Evolutionary conservation across 2,888 invertebrate species (phyloP), one percentile per base, ranked within the genome.

Genomic region (Drosophila yooni): DNA sequence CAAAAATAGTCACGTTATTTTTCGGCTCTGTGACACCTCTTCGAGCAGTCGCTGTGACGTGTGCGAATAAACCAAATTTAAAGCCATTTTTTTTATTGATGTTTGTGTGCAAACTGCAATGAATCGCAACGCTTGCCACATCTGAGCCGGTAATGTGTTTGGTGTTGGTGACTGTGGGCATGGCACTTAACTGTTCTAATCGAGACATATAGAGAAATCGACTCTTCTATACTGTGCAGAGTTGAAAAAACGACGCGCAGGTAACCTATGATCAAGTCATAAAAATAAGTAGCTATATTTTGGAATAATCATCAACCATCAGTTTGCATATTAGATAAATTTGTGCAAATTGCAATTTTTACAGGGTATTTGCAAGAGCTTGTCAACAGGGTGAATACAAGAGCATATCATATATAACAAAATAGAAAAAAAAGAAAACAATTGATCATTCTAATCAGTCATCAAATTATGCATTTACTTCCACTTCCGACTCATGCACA

Each of bases 51-150:
- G 18, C 13, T 18, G 31, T 69, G 62, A 64, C 64, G 66, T 76
- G 64, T 77, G 78, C 69, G 36, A 77, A 65, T 69, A 65, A 63
- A 54, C 56, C 54, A 65, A 69, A 62, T 73, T 69, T 59, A 73
- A 76, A 77, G 68, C 29, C 33, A 43, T 57, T 72, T 53, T 43
- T 53, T 63, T 56, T 36, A 36, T 48, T 34, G 27, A 46, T 29
- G 25, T 43, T 62, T 68, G 66, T 50, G 43, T 71, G 64, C 71
- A 71, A 48, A 25, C 62, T 69, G 46, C 65, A 64, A 43, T 38
- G 69, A 67, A 69, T 74, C 43, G 57, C 63, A 74, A 69, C 50
- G 43, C 56, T 74, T 53, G 11, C 29, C 33, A 29, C n/a, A 50
- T n/a, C 36, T 50, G 31, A 38, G 48, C 33, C 18, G 15, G 27